Evolutionary conservation across 2,113 vertebrate genomes (phyloP), one percentile per base, ranked within the genome.

Genomic region (Peucedramus taeniatus): DNA sequence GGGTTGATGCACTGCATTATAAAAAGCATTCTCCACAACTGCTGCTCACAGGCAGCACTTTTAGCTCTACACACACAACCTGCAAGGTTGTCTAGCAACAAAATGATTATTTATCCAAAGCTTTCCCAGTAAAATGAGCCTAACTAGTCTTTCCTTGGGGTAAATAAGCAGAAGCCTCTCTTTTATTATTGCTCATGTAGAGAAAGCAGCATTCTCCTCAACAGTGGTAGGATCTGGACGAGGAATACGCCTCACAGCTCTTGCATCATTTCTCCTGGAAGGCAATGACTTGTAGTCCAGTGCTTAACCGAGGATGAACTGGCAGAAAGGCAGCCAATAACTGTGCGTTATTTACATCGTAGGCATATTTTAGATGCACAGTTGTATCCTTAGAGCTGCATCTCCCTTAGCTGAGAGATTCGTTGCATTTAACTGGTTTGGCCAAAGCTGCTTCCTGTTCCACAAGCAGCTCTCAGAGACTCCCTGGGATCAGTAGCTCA

Each of bases 21-120:
- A 94, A 94, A 95, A 91, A 94, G 83, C 20, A 77, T 61, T 86
- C 45, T 10, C 66, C 49, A 75, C 79, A 92, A 85, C 65, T 87
- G 71, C n/a, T 96, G 76, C 94, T 94, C 95, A 87, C 72, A 92
- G 80, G 75, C 69, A 89, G 63, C 63, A 26, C 80, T 94, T 95
- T 90, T 88, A 96, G 86, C 86, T 94, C 76, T 93, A 75, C 87
- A 83, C 74, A 78, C n/a, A 66, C 59, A 94, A 59, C 21, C 63
- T 13, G 3, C 45, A 59, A 97, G 51, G 39, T 39, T 87, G 20
- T 68, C 78, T 78, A 83, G 90, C 70, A 87, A 31, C 39, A 30
- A 78, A 71, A 90, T 79, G n/a, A 77, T 85, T 86, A 87, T 92
- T 94, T 89, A 89, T 45, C 57, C 8, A 27, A 77, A 69, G 24